Base-by-base conservation (phyloP, 2,888 invertebrate species). In the Argyra leucocephala region DNA sequence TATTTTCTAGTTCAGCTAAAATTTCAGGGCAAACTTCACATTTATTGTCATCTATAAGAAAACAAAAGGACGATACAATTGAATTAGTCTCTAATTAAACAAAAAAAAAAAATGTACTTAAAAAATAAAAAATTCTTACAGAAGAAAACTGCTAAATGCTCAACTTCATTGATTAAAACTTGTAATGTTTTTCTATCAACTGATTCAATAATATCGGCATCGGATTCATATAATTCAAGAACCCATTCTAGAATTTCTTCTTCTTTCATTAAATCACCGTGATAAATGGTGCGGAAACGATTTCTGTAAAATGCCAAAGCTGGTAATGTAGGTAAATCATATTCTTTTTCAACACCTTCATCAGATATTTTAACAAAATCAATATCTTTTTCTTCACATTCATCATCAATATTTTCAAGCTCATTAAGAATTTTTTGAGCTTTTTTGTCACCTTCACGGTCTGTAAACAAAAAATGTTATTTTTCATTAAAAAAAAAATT, bases 331-430 rank as follows among this genome's bases (percentile, higher is more conserved):
- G 89, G 83, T 22, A 95, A 82, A 77, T 93, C 93, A 76, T 94
- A 94, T 81, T 93, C 93, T 74, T 89, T 90, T 68, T 91, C 88
- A 66, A 94, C 86, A 61, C 91, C 90, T 31, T 89, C 89, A 74
- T 94, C 94, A 10, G 93, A 93, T 69, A 93, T 93, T 78, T 94
- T 94, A 0, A 95, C 89, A 76, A 95, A 94, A 77, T 92, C 90
- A 70, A 95, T 92, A 72, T 92, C 88, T 77, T 92, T 89, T 74
- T 93, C 90, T 81, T 94, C 94, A 75, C 93, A 93, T 75, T 93
- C 93, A 72, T 94, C 93, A 74, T 94, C 94, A 72, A 95, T 94
- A 74, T 94, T 93, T 78, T 95, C 95, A 67, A 95, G 77, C 76
- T 94, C 93, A 74, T 88, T 88, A 1, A 95, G 82, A 67, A 94